Conservation (phyloP, 1,140 invertebrate species). For the Caenorhabditis brenneri region DNA sequence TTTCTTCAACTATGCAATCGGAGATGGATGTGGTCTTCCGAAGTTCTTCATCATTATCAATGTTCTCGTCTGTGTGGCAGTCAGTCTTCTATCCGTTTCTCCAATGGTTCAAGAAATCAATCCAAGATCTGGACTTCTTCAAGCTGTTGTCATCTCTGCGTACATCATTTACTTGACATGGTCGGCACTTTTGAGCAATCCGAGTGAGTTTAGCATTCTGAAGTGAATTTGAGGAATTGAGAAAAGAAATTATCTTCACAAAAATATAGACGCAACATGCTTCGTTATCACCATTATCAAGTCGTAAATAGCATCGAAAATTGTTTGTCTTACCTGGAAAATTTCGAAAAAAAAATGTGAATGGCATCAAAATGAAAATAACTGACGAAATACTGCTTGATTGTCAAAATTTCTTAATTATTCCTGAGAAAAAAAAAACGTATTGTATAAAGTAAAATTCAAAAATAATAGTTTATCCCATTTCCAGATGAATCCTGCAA, state of each 20-base stretch:
- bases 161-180: conserved; percentile 96
- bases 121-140: conserved; percentile 74
- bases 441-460: not conserved
- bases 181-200: conserved; percentile 92
- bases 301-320: too few relatives aligned
- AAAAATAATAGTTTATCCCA: not conserved
- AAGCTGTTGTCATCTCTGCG: conserved; percentile 88
- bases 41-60: conserved; percentile 98
- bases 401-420: too few relatives aligned
- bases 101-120: conserved; percentile 74
- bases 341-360: too few relatives aligned
- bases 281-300: too few relatives aligned
- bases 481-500: conserved; percentile 29
- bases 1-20: conserved; percentile 86
- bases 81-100: conserved; percentile 86
- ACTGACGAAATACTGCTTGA: not conserved
- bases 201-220: too few relatives aligned
- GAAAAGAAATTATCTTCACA: conserved; percentile 52
- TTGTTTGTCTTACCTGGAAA: too few relatives aligned
- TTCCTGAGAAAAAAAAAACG: too few relatives aligned
- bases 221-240: too few relatives aligned
- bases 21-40: conserved; percentile 82
- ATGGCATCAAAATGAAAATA: too few relatives aligned
- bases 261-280: too few relatives aligned
- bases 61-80: conserved; percentile 84